Conservation (phyloP, 2,797 vertebrate genomes). For the Coilia nasus region DNA sequence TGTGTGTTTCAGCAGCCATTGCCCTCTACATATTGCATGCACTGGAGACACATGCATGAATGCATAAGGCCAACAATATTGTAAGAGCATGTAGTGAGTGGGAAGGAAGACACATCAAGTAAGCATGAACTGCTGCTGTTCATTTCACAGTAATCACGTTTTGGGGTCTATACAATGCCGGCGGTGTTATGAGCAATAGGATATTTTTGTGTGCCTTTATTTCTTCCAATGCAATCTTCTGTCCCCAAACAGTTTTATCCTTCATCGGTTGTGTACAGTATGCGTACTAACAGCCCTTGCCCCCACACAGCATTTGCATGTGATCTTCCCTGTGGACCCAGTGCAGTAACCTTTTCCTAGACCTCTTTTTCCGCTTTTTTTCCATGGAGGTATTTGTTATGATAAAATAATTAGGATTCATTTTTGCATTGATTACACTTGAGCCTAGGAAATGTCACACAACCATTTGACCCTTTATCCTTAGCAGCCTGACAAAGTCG, state of each 20-base stretch:
- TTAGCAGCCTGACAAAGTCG: constrained; percentile 21
- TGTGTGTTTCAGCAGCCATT: not conserved
- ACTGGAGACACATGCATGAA: not conserved
- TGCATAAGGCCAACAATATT: constrained; percentile 14
- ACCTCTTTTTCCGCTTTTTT: not conserved
- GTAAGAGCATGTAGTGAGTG: not conserved
- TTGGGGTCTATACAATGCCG: not conserved
- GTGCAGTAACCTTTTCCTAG: not conserved
- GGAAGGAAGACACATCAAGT: constrained; percentile 12
- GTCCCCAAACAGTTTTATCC: not conserved
- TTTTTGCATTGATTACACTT: constrained; percentile 50
- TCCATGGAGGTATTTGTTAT: constrained; percentile 36
- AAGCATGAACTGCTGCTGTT: constrained; percentile 22
- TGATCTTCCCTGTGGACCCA: not conserved
- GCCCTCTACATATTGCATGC: not conserved
- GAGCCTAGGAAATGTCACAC: constrained; percentile 39
- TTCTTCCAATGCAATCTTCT: not conserved
- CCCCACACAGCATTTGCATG: not conserved
- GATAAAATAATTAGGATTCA: constrained; percentile 48
- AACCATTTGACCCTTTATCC: constrained; percentile 42
- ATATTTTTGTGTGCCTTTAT: not conserved
- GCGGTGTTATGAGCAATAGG: not conserved
- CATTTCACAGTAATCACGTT: constrained; percentile 1
- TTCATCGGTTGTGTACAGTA: not conserved
- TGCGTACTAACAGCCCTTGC: not conserved